A percentile compares a stretch with the other conserved stretches of the same genome.
These are phyloP conservation scores for Monomorium pharaonis DNA, from an alignment of 1,140 invertebrate species.

Conservation along the genomic window DNA sequence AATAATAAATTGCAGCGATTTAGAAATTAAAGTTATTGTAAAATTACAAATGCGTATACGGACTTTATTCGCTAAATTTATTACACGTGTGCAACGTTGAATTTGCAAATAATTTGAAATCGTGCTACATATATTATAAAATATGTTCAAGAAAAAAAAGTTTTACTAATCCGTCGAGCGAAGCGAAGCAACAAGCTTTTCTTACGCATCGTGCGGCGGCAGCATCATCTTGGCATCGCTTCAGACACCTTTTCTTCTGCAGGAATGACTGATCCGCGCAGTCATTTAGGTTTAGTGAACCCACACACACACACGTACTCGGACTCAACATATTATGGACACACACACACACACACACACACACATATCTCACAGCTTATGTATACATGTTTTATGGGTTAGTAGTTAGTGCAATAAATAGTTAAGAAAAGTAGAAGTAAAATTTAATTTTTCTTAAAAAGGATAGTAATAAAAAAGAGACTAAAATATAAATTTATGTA, in stretches of 20 bases:
- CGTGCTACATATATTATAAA: background rate
- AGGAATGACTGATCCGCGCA: background rate
- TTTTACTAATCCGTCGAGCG: slow-evolving; percentile 73
- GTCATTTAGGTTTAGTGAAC: slow-evolving; percentile 3
- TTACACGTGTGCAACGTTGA: background rate
- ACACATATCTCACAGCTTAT: background rate
- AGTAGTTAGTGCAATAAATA: background rate
- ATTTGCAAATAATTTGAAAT: background rate
- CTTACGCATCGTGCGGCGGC: slow-evolving; percentile 70
- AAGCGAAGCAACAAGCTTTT: slow-evolving; percentile 69
- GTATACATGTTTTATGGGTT: background rate
- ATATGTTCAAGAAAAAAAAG: slow-evolving; percentile 17
- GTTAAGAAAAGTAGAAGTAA: background rate
- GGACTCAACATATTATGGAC: background rate
- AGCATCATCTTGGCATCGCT: slow-evolving; percentile 68
- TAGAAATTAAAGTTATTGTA: background rate
- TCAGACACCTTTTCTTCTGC: slow-evolving; percentile 14
- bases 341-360: background rate
- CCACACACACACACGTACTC: background rate
- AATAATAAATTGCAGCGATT: background rate
- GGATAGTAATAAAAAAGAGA: background rate
- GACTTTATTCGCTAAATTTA: background rate
- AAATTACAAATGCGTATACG: background rate
- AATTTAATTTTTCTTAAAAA: background rate
- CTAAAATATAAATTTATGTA: background rate